Base-by-base conservation (phyloP, 2,888 invertebrate genomes). In the Synergus umbraculus region DNA sequence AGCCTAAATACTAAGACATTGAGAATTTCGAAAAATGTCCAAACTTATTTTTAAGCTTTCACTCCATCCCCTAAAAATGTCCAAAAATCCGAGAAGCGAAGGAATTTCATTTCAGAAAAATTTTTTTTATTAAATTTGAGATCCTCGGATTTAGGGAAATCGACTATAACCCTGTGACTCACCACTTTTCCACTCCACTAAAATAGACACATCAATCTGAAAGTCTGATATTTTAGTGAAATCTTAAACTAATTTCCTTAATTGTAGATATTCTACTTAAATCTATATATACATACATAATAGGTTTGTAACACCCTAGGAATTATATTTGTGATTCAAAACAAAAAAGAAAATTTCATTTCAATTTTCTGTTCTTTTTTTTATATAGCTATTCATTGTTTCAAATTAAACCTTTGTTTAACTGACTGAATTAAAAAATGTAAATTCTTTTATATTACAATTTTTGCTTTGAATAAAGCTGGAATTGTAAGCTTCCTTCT, bases 91-190 rank as follows among this genome's bases (percentile, higher is more conserved):
- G 22, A 67, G 22, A 67, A 67, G 3, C 13, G 12, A 4, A 10
- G 4, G 67, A 13, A 44, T 46, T 67, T 46, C 37, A 37, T 54
- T 54, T 12, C 2, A 10, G n/a, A 41, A 73, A 73, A 29, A 46
- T 12, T 13, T 29, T 5, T 29, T 13, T 29, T 13, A 29, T 29
- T 29, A 29, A 12, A 73, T 37, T 18, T 18, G 15, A 58, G 54
- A 54, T 54, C 54, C n/a, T 58, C 54, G 41, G 12, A 73, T 12
- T 15, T 4, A n/a, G 4, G 54, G n/a, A 73, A 54, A 73, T 73
- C n/a, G 9, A 18, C 73, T 73, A 73, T 37, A 73, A 73, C 73
- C 73, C 73, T 73, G 73, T 63, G 12, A 13, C 63, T 73, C 37
- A 73, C 58, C 37, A 73, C 58, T 73, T 69, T 73, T 54, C 73